These are phyloP conservation scores for Octonoba sinensis DNA, from an alignment of 2,888 invertebrate genomes.

Conservation along the genomic window DNA sequence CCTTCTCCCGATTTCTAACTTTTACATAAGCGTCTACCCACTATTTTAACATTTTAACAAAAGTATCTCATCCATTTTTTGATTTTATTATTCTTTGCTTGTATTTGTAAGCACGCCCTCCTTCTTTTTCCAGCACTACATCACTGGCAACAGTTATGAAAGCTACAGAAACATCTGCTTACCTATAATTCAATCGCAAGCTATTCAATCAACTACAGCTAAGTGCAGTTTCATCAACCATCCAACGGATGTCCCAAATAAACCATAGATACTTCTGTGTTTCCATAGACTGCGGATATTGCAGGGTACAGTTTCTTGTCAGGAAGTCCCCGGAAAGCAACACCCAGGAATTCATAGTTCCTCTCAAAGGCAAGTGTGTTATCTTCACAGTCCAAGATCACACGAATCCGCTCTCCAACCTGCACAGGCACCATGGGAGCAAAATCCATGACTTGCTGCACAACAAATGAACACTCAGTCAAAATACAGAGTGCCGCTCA, in stretches of 20 bases:
- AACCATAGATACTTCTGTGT: constrained; percentile 99
- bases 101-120: too few species aligned
- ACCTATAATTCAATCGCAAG: too few species aligned
- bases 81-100: too few species aligned
- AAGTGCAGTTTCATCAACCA: constrained; percentile 76
- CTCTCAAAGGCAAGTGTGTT: constrained; percentile 97
- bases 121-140: too few species aligned
- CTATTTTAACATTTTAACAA: too few species aligned
- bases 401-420: constrained; percentile 97
- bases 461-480: constrained; percentile 52
- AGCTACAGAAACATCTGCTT: too few species aligned
- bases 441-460: constrained; percentile 64
- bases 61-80: too few species aligned
- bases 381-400: constrained; percentile 97
- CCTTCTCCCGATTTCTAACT: too few species aligned
- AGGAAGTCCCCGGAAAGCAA: constrained; percentile 95
- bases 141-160: too few species aligned
- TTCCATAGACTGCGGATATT: constrained; percentile 98
- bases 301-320: constrained; percentile 94
- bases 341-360: constrained; percentile 97
- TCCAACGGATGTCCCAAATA: constrained; percentile 96
- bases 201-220: constrained; percentile 47
- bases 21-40: too few species aligned
- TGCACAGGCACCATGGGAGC: constrained; percentile 71
- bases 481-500: constrained; percentile 56